phyloP scores from a whole-genome alignment of 2,888 invertebrate species.

The Drosophila ochracea region DNA sequence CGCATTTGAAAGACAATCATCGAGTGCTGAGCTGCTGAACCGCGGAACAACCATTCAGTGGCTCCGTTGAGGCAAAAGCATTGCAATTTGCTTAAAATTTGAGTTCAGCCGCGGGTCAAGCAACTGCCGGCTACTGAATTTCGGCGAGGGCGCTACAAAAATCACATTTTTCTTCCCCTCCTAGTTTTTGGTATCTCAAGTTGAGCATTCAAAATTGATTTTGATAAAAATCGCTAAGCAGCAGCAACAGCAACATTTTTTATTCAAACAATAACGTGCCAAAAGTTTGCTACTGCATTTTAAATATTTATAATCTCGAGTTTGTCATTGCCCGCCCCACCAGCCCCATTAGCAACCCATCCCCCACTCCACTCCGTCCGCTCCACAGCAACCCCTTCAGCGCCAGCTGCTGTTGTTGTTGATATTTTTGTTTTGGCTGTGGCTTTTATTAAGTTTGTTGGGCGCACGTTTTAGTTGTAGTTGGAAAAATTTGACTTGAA shows the following conservation, averaged over 20 bases:
- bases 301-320: conserved; percentile 78
- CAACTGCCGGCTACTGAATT: conserved; percentile 79
- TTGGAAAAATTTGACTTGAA: conserved; percentile 69
- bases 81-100: conserved; percentile 79
- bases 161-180: conserved; percentile 31
- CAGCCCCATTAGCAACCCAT: not conserved
- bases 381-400: not conserved
- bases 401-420: conserved; percentile 1
- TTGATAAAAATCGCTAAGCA: conserved; percentile 75
- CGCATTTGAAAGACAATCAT: conserved; percentile 77
- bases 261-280: conserved; percentile 81
- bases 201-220: conserved; percentile 66
- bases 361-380: conserved; percentile 1
- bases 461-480: conserved; percentile 84
- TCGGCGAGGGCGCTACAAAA: conserved; percentile 58
- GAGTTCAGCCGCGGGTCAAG: conserved; percentile 76
- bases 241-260: conserved; percentile 38
- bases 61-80: conserved; percentile 42
- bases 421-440: not conserved
- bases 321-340: conserved; percentile 50
- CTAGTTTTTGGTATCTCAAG: conserved; percentile 47
- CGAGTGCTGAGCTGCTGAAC: conserved; percentile 23
- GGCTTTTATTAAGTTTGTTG: conserved; percentile 56
- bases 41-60: conserved; percentile 21
- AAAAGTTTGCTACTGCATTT: conserved; percentile 84